Evolutionary conservation across 2,888 invertebrate genomes (phyloP).

Genomic region (Platycheirus albimanus): DNA sequence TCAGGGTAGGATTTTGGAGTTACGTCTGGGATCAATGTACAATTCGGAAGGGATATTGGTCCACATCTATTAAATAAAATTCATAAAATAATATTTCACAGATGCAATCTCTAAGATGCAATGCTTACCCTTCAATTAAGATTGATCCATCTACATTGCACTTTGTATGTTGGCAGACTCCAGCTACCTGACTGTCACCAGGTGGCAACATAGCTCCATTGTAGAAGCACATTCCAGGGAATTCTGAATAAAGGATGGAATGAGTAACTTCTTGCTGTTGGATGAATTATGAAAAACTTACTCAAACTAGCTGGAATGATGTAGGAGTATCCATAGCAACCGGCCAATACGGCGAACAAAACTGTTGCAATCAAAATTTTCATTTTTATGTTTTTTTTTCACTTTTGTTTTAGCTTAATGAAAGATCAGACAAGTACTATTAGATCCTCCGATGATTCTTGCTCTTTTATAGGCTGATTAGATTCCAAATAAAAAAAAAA

Average conservation of each 20-base stretch:
- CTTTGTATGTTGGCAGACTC: conserved; percentile 75
- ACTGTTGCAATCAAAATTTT: background rate
- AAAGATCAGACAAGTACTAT: background rate
- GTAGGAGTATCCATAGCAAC: conserved; percentile 52
- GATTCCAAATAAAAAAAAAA: background rate
- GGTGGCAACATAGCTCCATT: conserved; percentile 73
- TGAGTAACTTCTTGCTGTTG: background rate
- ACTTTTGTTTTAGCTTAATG: too few relatives aligned
- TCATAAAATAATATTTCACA: background rate
- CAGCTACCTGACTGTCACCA: conserved; percentile 75
- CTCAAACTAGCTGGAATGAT: conserved; percentile 39
- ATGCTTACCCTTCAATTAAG: conserved; percentile 75
- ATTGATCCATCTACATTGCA: conserved; percentile 77
- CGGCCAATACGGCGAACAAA: conserved; percentile 10
- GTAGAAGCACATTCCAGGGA: background rate
- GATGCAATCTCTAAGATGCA: background rate
- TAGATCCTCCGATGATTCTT: background rate
- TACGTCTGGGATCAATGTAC: conserved; percentile 71
- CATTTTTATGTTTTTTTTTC: too few relatives aligned
- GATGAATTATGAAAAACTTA: conserved; percentile 24
- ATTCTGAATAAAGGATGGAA: conserved; percentile 3
- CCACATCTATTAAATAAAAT: conserved; percentile 74
- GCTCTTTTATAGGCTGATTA: conserved; percentile 12
- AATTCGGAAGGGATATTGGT: conserved; percentile 73
- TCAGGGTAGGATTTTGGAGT: conserved; percentile 75